A percentile compares a stretch with the other conserved stretches of the same genome.
Evolutionary conservation across 2,888 invertebrate species (phyloP).

Genomic region (Drosophila acutilabella): DNA sequence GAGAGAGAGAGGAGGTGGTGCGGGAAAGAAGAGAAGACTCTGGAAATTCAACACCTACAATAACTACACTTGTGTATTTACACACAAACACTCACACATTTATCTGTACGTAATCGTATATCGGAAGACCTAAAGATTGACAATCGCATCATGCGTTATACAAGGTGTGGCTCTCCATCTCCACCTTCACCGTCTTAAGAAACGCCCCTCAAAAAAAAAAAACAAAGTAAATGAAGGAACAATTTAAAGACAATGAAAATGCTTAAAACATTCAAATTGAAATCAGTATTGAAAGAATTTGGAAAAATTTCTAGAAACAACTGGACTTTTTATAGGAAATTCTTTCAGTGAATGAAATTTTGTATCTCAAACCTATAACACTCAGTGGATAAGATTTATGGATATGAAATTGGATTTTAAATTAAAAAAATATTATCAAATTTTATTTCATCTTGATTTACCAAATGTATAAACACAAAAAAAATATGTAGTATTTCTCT

Average conservation of each 20-base stretch:
- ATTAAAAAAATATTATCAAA: too few relatives aligned
- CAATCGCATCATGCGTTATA: constrained; percentile 45
- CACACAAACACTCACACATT: neutral
- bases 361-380: too few relatives aligned
- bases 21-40: neutral
- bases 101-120: constrained; percentile 18
- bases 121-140: constrained; percentile 39
- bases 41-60: constrained; percentile 53
- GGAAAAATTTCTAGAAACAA: too few relatives aligned
- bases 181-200: neutral
- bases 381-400: too few relatives aligned
- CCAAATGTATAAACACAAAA: too few relatives aligned
- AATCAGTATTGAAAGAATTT: neutral
- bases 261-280: neutral
- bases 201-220: constrained; percentile 15
- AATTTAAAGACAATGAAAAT: constrained; percentile 5
- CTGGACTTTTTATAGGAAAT: too few relatives aligned
- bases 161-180: constrained; percentile 37
- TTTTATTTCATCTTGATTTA: too few relatives aligned
- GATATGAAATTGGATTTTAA: too few relatives aligned
- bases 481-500: too few relatives aligned
- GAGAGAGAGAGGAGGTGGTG: too few relatives aligned
- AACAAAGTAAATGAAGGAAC: constrained; percentile 15
- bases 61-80: constrained; percentile 29
- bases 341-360: too few relatives aligned